phyloP scores from a whole-genome alignment of 2,888 invertebrate genomes.

The Drosophila nigricruria region DNA sequence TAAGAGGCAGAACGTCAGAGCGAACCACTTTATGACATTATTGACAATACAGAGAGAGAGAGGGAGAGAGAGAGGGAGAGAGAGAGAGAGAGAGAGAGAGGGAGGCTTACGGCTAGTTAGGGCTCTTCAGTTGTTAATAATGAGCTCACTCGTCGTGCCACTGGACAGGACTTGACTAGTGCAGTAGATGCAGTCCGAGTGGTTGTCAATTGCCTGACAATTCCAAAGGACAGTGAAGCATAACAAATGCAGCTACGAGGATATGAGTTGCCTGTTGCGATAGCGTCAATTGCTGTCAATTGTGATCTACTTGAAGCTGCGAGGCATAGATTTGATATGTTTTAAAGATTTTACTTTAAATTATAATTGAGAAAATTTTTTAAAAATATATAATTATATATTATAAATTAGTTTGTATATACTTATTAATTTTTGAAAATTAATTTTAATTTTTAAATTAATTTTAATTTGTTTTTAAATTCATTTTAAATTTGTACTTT shows the following conservation, averaged over 20 bases:
- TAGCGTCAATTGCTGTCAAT: conserved; percentile 12
- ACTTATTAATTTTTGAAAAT: too few relatives aligned
- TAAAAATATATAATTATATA: too few relatives aligned
- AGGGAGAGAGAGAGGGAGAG: not conserved
- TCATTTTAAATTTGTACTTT: not conserved
- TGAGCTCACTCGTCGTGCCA: conserved; percentile 41
- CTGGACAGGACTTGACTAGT: conserved; percentile 16
- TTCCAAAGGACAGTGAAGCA: conserved; percentile 23
- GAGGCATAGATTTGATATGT: not conserved
- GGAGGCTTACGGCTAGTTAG: not conserved
- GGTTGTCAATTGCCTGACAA: conserved; percentile 35
- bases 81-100: not conserved
- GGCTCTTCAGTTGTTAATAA: conserved; percentile 16
- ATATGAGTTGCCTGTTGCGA: not conserved
- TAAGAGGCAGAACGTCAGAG: conserved; percentile 1
- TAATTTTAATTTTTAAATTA: too few relatives aligned
- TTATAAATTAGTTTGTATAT: too few relatives aligned
- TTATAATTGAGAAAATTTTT: too few relatives aligned
- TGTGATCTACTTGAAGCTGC: conserved; percentile 2
- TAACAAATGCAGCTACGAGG: not conserved
- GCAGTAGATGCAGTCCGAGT: conserved; percentile 22
- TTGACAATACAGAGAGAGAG: not conserved
- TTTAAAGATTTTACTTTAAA: not conserved
- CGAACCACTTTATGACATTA: conserved; percentile 28
- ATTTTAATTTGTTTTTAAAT: too few relatives aligned